These are phyloP conservation scores for Eudasyphora cyanicolor DNA, from an alignment of 2,888 invertebrate species.

Conservation along the genomic window DNA sequence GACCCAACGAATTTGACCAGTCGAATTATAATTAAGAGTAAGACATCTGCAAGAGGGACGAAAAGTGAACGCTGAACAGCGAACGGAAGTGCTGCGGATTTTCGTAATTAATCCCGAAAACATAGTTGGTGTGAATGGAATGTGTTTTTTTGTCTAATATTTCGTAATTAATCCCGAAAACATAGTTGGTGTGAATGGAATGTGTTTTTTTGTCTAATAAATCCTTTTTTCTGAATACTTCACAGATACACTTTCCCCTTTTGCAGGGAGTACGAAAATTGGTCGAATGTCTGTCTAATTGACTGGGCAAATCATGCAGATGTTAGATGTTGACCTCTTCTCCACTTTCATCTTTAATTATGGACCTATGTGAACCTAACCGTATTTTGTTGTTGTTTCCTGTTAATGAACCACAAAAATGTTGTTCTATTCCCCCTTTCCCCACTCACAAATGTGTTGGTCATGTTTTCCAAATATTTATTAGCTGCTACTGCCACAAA, in stretches of 20 bases:
- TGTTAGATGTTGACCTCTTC: background rate
- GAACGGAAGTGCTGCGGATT: background rate
- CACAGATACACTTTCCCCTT: background rate
- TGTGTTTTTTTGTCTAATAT: background rate
- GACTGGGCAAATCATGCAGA: background rate
- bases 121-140: background rate
- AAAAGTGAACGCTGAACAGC: too few relatives aligned
- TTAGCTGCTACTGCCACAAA: background rate
- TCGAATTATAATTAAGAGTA: constrained; percentile 45
- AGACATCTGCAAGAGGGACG: background rate
- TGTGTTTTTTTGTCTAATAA: background rate
- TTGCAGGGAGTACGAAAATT: background rate
- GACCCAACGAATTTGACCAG: constrained; percentile 39
- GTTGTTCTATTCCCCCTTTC: background rate
- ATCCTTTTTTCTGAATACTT: background rate
- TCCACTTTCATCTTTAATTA: background rate
- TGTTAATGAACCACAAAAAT: background rate
- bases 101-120: constrained; percentile 25
- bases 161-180: constrained; percentile 14
- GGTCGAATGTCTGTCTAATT: background rate
- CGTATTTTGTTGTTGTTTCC: background rate
- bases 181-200: background rate
- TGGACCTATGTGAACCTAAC: background rate
- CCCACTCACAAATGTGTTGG: background rate
- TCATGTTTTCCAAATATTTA: background rate